Evolutionary conservation across 2,797 vertebrate species (phyloP).

Genomic region (Alauda arvensis): DNA sequence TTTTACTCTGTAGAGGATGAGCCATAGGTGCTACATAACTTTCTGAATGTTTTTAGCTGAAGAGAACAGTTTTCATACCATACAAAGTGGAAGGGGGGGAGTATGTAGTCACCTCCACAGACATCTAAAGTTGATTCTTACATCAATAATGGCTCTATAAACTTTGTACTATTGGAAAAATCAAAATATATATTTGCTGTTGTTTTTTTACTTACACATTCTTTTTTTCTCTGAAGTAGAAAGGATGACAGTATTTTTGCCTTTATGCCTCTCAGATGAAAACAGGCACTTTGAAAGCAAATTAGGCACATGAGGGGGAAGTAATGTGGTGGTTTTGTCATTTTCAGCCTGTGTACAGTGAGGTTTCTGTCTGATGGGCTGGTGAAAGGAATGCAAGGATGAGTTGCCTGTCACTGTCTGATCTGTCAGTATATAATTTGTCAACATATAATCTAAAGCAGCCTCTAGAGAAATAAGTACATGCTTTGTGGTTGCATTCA

Average conservation of each 20-base stretch:
- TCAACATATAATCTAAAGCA: constrained; percentile 15
- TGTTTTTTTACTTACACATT: neutral
- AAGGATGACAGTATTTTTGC: neutral
- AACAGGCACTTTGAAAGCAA: neutral
- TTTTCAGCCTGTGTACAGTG: neutral
- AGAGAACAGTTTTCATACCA: neutral
- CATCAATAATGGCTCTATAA: neutral
- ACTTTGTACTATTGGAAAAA: neutral
- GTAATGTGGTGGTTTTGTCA: neutral
- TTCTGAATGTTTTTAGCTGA: neutral
- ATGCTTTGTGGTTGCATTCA: neutral
- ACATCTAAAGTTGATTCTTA: neutral
- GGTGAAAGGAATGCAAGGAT: constrained; percentile 9
- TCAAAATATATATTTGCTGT: neutral
- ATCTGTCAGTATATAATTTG: constrained; percentile 31
- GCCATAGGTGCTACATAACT: neutral
- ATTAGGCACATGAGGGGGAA: neutral
- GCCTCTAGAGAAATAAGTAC: neutral
- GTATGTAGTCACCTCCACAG: neutral
- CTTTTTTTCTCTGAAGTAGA: neutral
- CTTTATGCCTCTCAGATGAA: neutral
- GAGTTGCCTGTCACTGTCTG: neutral
- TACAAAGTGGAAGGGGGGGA: neutral
- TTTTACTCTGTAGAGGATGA: neutral
- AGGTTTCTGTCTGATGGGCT: constrained; percentile 1